Evolutionary conservation across 2,113 vertebrate genomes (phyloP).

Genomic region (Dermatemys mawii): DNA sequence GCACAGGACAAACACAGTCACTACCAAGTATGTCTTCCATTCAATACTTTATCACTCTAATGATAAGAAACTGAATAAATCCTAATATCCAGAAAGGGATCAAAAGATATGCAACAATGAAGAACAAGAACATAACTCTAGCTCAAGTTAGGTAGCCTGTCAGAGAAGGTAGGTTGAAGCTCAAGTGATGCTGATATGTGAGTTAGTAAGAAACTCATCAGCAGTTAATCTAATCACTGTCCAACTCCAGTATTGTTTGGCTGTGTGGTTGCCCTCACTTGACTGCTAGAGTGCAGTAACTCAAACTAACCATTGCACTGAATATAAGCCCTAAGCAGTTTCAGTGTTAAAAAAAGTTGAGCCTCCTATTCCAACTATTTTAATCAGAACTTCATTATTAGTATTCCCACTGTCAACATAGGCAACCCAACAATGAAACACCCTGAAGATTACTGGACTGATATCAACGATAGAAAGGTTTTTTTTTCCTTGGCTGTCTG

Average conservation of each 20-base stretch:
- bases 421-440: not conserved
- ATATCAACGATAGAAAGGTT: not conserved
- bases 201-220: not conserved
- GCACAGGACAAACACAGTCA: not conserved
- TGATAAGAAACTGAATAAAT: not conserved
- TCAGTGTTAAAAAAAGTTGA: not conserved
- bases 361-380: not conserved
- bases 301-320: not conserved
- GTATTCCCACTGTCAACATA: not conserved
- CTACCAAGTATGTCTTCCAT: not conserved
- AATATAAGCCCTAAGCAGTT: not conserved
- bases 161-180: not conserved
- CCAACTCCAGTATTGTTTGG: not conserved
- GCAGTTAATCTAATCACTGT: not conserved
- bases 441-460: not conserved
- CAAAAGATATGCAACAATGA: not conserved
- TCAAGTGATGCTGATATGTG: not conserved
- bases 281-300: not conserved
- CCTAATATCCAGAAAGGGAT: not conserved
- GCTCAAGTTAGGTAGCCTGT: not conserved
- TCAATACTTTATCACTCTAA: not conserved
- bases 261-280: not conserved
- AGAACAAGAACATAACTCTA: not conserved
- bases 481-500: not conserved
- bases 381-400: not conserved